Base-by-base conservation (phyloP, 2,888 invertebrate species). In the Trimorus sp. region DNA sequence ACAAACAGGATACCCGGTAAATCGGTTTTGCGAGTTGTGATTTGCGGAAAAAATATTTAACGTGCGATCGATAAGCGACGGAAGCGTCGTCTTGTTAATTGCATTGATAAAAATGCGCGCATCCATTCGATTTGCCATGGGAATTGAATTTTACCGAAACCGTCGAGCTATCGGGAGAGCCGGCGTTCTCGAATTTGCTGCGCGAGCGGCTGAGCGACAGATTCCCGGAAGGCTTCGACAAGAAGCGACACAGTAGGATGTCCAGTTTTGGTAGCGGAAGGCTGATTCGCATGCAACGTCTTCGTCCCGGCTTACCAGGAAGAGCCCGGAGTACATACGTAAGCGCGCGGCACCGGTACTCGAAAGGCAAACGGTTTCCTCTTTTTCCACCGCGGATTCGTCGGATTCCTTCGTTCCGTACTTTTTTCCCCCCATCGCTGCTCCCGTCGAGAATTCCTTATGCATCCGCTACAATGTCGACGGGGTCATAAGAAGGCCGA, bases 241-340 rank as follows among this genome's bases (percentile, higher is more conserved):
- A 87, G 87, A 87, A 87, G 84, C 83, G 70, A 69, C 85, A 83
- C 74, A 85, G 69, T 86, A 58, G 82, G 80, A 87, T 85, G 87
- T 87, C 88, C 87, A 85, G 86, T 88, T 89, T 88, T 89, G 89
- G 89, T 89, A 87, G 84, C 84, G 74, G 82, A 79, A 77, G 85
- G 83, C 86, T 88, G 88, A 87, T 89, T 89, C 89, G 87, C 88
- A 88, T 89, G 88, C 88, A 85, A 84, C 70, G 66, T 82, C 78
- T 79, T 79, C 86, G 83, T 66, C 71, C 82, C 79, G 85, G 84
- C 85, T 88, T 88, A 88, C 86, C 85, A 86, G 86, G 87, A 88
- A 88, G 84, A 79, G 78, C 71, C 63, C 68, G 76, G 59, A 81
- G 83, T 70, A 62, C 86, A 85, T 86, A 86, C 85, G 84, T 86